These are phyloP conservation scores for Aphelenchoides fujianensis DNA, from an alignment of 1,140 invertebrate species.

Conservation along the genomic window DNA sequence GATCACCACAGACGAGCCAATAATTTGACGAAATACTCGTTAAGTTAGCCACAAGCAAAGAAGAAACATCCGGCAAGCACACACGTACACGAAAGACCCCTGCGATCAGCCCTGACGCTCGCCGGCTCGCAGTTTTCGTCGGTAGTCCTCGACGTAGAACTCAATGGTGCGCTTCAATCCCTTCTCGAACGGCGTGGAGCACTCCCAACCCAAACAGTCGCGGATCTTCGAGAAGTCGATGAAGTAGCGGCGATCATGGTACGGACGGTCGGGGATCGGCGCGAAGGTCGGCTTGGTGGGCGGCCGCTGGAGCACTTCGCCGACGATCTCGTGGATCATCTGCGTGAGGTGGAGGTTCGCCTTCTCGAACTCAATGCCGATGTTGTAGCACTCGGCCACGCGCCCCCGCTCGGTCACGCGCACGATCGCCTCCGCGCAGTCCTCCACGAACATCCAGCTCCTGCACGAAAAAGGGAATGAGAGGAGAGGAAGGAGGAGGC, in stretches of 20 bases:
- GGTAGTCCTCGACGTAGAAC: slow-evolving; percentile 55
- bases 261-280: slow-evolving; percentile 58
- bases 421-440: slow-evolving; percentile 60
- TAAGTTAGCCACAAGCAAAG: too few species aligned
- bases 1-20: background rate
- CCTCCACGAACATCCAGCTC: slow-evolving; percentile 62
- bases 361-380: slow-evolving; percentile 62
- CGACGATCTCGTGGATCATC: slow-evolving; percentile 56
- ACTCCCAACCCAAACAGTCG: slow-evolving; percentile 55
- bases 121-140: slow-evolving; percentile 13
- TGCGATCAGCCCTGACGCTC: background rate
- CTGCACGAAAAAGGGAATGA: slow-evolving; percentile 28
- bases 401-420: slow-evolving; percentile 50
- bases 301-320: slow-evolving; percentile 33
- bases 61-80: background rate
- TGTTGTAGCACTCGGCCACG: slow-evolving; percentile 59
- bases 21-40: background rate
- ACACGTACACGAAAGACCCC: background rate
- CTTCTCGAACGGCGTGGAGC: slow-evolving; percentile 56
- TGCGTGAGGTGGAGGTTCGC: slow-evolving; percentile 57
- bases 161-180: slow-evolving; percentile 57
- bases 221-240: slow-evolving; percentile 61
- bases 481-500: slow-evolving; percentile 3
- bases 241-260: slow-evolving; percentile 61
- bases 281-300: slow-evolving; percentile 40